Evolutionary conservation across 2,888 invertebrate species (phyloP).

Genomic region (Oscheius sp.): DNA sequence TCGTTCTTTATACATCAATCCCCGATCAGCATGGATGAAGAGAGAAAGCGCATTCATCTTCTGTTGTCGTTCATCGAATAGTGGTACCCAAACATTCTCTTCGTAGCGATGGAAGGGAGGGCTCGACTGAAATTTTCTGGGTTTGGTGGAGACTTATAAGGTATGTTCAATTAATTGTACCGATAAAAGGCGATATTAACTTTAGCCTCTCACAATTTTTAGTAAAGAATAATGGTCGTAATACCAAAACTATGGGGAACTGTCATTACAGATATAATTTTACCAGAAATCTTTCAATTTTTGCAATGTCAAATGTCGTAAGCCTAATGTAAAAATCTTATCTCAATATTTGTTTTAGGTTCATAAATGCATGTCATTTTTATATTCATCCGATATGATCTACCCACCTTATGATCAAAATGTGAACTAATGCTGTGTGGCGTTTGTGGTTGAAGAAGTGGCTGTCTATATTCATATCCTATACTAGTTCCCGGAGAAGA

Average conservation of each 20-base stretch:
- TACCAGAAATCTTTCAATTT: too few species aligned
- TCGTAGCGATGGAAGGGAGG: neutral
- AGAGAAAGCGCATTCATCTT: neutral
- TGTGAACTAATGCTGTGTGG: neutral
- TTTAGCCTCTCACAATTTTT: too few species aligned
- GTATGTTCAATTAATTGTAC: too few species aligned
- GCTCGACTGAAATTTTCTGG: neutral
- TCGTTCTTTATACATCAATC: neutral
- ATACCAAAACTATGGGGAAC: too few species aligned
- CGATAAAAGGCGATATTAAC: too few species aligned
- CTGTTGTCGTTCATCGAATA: slow-evolving; percentile 6
- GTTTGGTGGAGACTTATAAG: neutral
- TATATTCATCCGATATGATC: too few species aligned
- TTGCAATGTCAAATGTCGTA: too few species aligned
- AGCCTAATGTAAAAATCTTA: too few species aligned
- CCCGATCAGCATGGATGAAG: neutral
- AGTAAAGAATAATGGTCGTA: too few species aligned
- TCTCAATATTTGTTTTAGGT: too few species aligned
- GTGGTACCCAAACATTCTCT: neutral
- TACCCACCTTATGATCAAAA: neutral
- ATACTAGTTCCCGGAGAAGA: slow-evolving; percentile 2
- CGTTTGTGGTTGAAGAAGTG: slow-evolving; percentile 5
- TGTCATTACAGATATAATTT: too few species aligned
- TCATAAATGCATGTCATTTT: too few species aligned
- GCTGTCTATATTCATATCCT: neutral